Conservation (phyloP, 2,797 vertebrate genomes). For the Dicrostonyx torquatus region DNA sequence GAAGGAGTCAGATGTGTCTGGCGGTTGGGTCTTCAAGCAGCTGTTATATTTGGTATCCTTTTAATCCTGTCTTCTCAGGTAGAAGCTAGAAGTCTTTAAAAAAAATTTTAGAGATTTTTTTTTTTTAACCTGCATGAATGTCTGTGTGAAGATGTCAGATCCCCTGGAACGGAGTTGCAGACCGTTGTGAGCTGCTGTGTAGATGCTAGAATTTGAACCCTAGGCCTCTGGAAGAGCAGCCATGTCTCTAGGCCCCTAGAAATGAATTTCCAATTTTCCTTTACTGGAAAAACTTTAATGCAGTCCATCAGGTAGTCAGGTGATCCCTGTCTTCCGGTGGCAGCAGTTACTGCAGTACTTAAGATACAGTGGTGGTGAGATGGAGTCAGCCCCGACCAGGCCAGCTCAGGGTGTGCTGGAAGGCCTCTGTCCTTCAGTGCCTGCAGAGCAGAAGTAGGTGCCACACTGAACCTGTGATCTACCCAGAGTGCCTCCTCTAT, state of each 20-base stretch:
- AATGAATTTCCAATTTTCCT: conserved; percentile 40
- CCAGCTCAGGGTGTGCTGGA: too few species aligned
- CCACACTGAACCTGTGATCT: not conserved
- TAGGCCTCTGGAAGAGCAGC: not conserved
- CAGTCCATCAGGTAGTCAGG: conserved; percentile 11
- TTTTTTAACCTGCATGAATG: not conserved
- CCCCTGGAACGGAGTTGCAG: not conserved
- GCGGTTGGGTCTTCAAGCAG: not conserved
- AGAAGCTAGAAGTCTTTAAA: not conserved
- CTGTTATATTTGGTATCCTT: conserved; percentile 14
- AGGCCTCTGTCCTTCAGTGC: not conserved
- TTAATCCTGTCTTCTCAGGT: not conserved
- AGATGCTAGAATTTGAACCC: not conserved
- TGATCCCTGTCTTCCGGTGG: not conserved
- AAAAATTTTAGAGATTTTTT: not conserved
- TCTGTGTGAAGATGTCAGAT: not conserved
- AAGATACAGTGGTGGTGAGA: not conserved
- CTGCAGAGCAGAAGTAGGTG: not conserved
- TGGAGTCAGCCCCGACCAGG: not conserved
- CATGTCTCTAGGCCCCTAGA: not conserved
- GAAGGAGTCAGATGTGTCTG: not conserved
- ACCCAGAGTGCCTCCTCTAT: not conserved
- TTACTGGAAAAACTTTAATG: conserved; percentile 11
- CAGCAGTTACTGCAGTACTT: not conserved
- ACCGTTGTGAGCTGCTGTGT: not conserved